Evolutionary conservation across 1,140 invertebrate genomes (phyloP), one percentile per base, ranked within the genome.

Genomic region (Thaumetopoea pityocampa): DNA sequence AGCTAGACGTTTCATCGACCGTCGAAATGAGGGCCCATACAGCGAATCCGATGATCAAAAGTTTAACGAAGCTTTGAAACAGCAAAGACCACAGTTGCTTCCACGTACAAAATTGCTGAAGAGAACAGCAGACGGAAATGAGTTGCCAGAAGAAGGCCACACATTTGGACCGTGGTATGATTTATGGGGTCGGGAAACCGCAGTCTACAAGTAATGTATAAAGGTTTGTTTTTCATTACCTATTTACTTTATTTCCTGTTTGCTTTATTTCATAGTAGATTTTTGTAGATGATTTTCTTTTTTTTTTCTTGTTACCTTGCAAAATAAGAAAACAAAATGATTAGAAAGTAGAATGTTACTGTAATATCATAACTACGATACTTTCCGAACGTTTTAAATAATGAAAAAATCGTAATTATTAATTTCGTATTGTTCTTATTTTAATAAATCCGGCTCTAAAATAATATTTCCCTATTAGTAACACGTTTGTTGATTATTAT

Each of bases 101-200:
- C 92, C 92, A 2, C 87, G 92, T 24, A 93, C 91, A 0, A 92
- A 92, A 56, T 74, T 93, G 1, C 74, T 89, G 22, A 89, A 82
- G 77, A 85, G 52, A 56, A 63, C 66, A 11, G 74, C 47, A 15
- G 85, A 71, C 58, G 77, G 57, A 65, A 84, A 51, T 11, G 87
- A 87, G 42, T 82, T 89, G 32, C 87, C 89, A 30, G 87, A 89
- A 52, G 88, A 89, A 18, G 85, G 87, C 15, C 82, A 88, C 62
- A 92, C 92, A 43, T 95, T 93, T 67, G 93, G 93, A 1, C 93
- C 93, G 0, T 96, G 94, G 94, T 95, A 94, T 61, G 93, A 94
- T 76, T 88, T 94, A 20, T 95, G 93, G 93, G 92, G 91, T 47
- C 66, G 79, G 45, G 88, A 87, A 69, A 71, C 73, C 22, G 63